Percentiles rank a stretch among this genome's conserved stretches.
These are phyloP conservation scores for Noctuana brunneofusca DNA, from an alignment of 2,888 invertebrate genomes.

Conservation along the genomic window DNA sequence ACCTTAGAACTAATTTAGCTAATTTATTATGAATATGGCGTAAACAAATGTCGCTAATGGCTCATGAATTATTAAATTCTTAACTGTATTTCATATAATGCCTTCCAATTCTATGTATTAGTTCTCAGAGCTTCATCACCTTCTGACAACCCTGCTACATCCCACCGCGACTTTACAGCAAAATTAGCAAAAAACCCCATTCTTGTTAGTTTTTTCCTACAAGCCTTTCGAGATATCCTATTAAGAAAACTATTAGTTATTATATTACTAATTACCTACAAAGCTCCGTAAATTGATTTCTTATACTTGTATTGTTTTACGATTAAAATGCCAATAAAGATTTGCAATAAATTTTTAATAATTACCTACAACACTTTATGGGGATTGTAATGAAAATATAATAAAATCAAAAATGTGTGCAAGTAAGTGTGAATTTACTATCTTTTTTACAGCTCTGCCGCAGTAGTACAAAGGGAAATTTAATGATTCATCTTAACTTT, in stretches of 20 bases:
- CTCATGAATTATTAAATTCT: too few relatives aligned
- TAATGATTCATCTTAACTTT: background rate
- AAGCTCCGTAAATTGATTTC: conserved; percentile 32
- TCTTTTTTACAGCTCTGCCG: background rate
- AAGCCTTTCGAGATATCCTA: conserved; percentile 38
- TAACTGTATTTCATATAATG: background rate
- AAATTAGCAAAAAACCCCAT: conserved; percentile 35
- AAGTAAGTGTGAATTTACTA: background rate
- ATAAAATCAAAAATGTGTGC: background rate
- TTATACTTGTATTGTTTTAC: conserved; percentile 29
- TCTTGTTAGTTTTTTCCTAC: conserved; percentile 37
- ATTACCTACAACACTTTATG: background rate
- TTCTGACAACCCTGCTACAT: conserved; percentile 15
- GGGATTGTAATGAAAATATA: background rate
- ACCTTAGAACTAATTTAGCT: too few relatives aligned
- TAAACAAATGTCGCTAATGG: too few relatives aligned
- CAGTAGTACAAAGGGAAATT: background rate
- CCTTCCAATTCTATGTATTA: background rate
- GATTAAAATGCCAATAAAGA: conserved; percentile 5
- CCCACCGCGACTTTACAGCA: conserved; percentile 32
- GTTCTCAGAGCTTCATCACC: background rate
- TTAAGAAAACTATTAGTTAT: conserved; percentile 39
- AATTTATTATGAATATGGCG: too few relatives aligned
- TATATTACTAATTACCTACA: conserved; percentile 35
- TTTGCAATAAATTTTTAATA: conserved; percentile 6